Evolutionary conservation across 2,888 invertebrate genomes (phyloP).

Genomic region (Drosophila melanosoma): DNA sequence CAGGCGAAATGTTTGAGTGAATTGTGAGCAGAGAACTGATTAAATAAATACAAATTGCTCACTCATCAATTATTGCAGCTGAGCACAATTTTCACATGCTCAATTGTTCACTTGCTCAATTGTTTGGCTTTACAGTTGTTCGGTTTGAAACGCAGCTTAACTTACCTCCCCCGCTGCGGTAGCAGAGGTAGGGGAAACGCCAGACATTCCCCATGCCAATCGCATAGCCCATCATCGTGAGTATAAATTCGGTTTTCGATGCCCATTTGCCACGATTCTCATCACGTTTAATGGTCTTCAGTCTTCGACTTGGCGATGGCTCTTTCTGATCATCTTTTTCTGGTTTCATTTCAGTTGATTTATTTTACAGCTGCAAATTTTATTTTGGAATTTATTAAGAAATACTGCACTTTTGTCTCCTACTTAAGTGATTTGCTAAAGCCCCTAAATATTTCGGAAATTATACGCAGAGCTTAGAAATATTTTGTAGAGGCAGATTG

Average conservation of each 20-base stretch:
- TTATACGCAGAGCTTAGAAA: background rate
- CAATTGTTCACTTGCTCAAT: background rate
- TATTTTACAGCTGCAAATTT: conserved; percentile 4
- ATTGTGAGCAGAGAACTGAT: conserved; percentile 20
- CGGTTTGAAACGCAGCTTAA: conserved; percentile 3
- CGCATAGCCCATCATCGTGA: conserved; percentile 93
- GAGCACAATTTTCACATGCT: background rate
- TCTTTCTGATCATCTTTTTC: background rate
- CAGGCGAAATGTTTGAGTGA: conserved; percentile 3
- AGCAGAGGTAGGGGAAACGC: conserved; percentile 94
- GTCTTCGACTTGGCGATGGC: conserved; percentile 1
- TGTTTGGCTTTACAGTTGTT: too few species aligned
- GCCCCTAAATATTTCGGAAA: background rate
- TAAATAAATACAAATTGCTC: background rate
- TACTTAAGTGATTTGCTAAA: background rate
- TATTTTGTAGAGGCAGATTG: background rate
- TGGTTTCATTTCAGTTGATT: conserved; percentile 11
- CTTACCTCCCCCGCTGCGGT: conserved; percentile 92
- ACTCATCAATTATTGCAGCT: conserved; percentile 9
- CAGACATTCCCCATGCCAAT: conserved; percentile 95
- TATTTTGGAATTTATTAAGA: background rate
- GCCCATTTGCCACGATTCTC: conserved; percentile 88
- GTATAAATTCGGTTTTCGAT: conserved; percentile 90
- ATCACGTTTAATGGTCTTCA: conserved; percentile 69
- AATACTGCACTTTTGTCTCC: background rate